Evolutionary conservation across 2,113 vertebrate species (phyloP).

Genomic region (Oenanthe oenanthe): DNA sequence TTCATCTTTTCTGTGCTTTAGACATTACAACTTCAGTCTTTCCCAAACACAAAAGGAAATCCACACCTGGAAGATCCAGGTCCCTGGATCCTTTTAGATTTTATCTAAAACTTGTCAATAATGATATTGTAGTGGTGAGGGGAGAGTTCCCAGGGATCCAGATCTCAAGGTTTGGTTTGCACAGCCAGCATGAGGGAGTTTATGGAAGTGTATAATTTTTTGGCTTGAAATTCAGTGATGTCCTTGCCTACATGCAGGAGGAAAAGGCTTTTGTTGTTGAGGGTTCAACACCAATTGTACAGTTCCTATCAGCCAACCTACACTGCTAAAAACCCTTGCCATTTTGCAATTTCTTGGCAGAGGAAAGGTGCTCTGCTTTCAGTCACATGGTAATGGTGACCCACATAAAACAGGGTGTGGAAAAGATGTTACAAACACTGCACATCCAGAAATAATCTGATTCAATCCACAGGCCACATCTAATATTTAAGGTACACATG

Average conservation of each 20-base stretch:
- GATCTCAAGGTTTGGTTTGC: background rate
- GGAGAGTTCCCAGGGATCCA: background rate
- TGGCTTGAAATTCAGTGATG: background rate
- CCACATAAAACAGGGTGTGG: background rate
- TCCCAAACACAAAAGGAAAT: background rate
- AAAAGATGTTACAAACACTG: background rate
- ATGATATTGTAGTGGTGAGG: background rate
- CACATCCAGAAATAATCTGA: background rate
- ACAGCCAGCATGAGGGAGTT: background rate
- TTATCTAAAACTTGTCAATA: background rate
- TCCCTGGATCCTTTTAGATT: background rate
- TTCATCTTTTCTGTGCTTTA: background rate
- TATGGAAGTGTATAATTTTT: background rate
- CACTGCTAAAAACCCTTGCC: background rate
- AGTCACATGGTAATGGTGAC: background rate
- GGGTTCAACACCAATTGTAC: background rate
- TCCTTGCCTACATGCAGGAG: background rate
- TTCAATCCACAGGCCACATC: background rate
- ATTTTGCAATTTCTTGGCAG: constrained; percentile 14
- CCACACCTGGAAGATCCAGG: background rate
- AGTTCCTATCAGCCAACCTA: background rate
- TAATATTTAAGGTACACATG: background rate
- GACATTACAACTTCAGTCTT: background rate
- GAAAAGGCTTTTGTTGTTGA: background rate
- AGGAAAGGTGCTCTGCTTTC: background rate